Conservation (phyloP, 2,888 invertebrate genomes). For the Apamea crenata region DNA sequence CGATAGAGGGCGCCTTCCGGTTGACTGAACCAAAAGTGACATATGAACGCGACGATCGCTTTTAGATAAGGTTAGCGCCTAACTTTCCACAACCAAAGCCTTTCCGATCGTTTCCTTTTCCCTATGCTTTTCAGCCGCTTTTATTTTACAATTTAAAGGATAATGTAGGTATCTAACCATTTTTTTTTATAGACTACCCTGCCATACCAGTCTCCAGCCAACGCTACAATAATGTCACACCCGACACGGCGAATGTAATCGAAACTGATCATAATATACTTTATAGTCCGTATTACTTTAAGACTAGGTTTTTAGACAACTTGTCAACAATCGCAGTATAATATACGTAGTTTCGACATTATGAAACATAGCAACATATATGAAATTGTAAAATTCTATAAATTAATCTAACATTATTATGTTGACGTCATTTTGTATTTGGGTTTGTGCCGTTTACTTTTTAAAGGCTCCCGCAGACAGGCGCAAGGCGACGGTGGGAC, state of each 20-base stretch:
- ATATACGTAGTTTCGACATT: conserved; percentile 73
- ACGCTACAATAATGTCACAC: conserved; percentile 55
- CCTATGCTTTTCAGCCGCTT: not conserved
- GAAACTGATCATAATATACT: conserved; percentile 63
- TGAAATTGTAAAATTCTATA: conserved; percentile 71
- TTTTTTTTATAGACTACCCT: not conserved
- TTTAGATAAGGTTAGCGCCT: not conserved
- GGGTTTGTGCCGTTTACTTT: conserved; percentile 12
- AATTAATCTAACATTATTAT: conserved; percentile 60
- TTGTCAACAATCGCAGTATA: conserved; percentile 79
- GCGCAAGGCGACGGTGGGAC: not conserved
- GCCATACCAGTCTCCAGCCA: conserved; percentile 39
- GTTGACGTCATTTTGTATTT: conserved; percentile 66
- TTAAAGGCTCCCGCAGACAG: not conserved
- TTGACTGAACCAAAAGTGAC: not conserved
- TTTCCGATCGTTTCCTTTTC: not conserved
- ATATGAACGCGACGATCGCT: not conserved
- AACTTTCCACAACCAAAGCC: not conserved
- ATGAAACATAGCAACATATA: conserved; percentile 74
- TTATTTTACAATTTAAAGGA: not conserved
- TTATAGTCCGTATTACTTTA: conserved; percentile 74
- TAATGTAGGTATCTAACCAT: not conserved
- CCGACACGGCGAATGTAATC: conserved; percentile 70
- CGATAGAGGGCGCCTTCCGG: not conserved
- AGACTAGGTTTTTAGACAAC: conserved; percentile 78